Percentiles rank a stretch among this genome's conserved stretches.
These are phyloP conservation scores for Sarcophilus harrisii DNA, from an alignment of 2,797 vertebrate species.

Conservation along the genomic window DNA sequence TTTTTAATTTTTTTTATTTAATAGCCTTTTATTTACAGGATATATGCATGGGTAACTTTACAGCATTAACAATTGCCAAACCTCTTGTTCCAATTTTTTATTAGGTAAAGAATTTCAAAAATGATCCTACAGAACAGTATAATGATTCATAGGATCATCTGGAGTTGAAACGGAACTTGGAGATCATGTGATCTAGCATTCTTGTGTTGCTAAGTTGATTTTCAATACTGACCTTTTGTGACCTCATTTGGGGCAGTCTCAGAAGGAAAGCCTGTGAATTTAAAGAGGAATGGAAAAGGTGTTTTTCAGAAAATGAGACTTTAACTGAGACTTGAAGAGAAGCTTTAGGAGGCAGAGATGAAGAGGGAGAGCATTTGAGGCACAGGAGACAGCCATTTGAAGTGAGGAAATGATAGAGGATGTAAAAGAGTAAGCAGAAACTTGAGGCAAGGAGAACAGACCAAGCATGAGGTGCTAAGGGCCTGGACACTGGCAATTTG, in stretches of 20 bases:
- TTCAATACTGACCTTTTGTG: background rate
- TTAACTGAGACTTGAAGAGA: constrained; percentile 1
- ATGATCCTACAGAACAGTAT: background rate
- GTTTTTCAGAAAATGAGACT: background rate
- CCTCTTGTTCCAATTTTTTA: too few species aligned
- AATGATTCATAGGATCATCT: constrained; percentile 18
- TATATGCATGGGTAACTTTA: too few species aligned
- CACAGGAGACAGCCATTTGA: background rate
- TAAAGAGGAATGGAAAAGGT: background rate
- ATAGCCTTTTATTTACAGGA: too few species aligned
- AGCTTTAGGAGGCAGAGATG: background rate
- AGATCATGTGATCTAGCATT: background rate
- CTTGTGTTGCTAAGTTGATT: background rate
- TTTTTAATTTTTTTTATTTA: too few species aligned
- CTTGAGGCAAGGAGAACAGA: background rate
- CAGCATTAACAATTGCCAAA: too few species aligned
- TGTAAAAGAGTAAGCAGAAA: background rate
- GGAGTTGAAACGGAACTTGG: constrained; percentile 20
- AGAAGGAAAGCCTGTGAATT: background rate
- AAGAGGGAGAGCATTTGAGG: constrained; percentile 9
- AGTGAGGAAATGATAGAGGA: background rate
- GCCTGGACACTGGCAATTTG: background rate
- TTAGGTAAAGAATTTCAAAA: background rate
- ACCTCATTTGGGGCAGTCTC: background rate
- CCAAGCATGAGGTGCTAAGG: background rate